These are phyloP conservation scores for Hydrotaea diabolus DNA, from an alignment of 2,888 invertebrate genomes.

Conservation along the genomic window DNA sequence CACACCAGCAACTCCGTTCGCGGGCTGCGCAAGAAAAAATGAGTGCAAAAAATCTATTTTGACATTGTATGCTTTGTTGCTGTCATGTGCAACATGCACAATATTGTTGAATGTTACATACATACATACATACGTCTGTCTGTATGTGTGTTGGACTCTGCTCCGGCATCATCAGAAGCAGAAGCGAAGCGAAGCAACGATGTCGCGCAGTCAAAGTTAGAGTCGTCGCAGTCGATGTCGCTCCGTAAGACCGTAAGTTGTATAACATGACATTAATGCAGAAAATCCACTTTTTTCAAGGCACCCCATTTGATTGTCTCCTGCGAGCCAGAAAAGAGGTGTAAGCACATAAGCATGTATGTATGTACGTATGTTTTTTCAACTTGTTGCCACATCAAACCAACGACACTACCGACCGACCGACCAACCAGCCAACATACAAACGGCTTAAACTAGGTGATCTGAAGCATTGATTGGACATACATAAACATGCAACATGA, in stretches of 20 bases:
- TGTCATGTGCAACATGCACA: constrained; percentile 69
- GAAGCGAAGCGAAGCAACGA: not conserved
- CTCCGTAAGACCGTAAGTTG: constrained; percentile 62
- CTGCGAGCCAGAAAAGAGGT: constrained; percentile 55
- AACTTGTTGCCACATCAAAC: constrained; percentile 38
- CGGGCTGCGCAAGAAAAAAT: constrained; percentile 14
- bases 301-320: constrained; percentile 17
- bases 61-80: constrained; percentile 67
- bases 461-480: constrained; percentile 64
- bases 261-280: constrained; percentile 69
- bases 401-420: not conserved
- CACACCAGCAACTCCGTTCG: not conserved
- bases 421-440: not conserved
- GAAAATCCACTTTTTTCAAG: constrained; percentile 62
- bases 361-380: constrained; percentile 23
- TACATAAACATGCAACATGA: constrained; percentile 65
- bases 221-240: constrained; percentile 57
- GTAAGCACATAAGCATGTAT: constrained; percentile 64
- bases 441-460: constrained; percentile 56
- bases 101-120: constrained; percentile 26
- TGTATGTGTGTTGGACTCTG: constrained; percentile 1
- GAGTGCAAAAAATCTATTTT: constrained; percentile 59
- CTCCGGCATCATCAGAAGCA: constrained; percentile 53
- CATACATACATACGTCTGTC: no score
- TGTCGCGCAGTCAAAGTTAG: no score